Percentiles rank a stretch among this genome's conserved stretches.
Evolutionary conservation across 1,140 invertebrate species (phyloP).

Genomic region (Laupala kohalensis): DNA sequence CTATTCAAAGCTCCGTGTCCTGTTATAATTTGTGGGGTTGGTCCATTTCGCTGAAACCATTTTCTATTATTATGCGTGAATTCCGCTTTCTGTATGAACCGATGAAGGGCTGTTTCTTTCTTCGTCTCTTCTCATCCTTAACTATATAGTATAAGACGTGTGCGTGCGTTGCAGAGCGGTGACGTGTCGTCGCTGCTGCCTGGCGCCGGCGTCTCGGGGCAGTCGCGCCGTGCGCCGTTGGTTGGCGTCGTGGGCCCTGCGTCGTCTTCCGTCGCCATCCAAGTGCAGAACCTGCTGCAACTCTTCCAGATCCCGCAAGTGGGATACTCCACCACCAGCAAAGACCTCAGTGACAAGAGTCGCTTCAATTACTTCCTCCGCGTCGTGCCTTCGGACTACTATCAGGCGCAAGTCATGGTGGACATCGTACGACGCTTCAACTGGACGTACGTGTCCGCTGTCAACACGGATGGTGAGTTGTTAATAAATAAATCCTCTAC

Average conservation of each 20-base stretch:
- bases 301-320: slow-evolving; percentile 51
- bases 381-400: slow-evolving; percentile 69
- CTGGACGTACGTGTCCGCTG: slow-evolving; percentile 74
- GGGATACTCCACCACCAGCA: slow-evolving; percentile 67
- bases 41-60: no score
- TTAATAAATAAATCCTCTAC: no score
- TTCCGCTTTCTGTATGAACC: no score
- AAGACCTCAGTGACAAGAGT: slow-evolving; percentile 58
- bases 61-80: no score
- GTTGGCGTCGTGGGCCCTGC: slow-evolving; percentile 59
- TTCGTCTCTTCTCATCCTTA: no score
- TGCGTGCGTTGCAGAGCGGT: no score
- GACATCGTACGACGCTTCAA: slow-evolving; percentile 58
- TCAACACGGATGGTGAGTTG: slow-evolving; percentile 64
- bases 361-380: slow-evolving; percentile 67
- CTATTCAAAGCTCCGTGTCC: no score
- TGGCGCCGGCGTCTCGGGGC: no score
- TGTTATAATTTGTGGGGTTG: no score
- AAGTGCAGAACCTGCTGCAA: slow-evolving; percentile 71
- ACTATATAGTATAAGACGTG: no score
- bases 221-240: slow-evolving; percentile 26
- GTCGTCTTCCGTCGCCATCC: slow-evolving; percentile 49
- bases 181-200: no score
- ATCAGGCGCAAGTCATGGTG: slow-evolving; percentile 64
- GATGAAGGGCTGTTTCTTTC: no score